Evolutionary conservation across 1,140 invertebrate genomes (phyloP), one percentile per base, ranked within the genome.

Genomic region (Zophobas atratus): DNA sequence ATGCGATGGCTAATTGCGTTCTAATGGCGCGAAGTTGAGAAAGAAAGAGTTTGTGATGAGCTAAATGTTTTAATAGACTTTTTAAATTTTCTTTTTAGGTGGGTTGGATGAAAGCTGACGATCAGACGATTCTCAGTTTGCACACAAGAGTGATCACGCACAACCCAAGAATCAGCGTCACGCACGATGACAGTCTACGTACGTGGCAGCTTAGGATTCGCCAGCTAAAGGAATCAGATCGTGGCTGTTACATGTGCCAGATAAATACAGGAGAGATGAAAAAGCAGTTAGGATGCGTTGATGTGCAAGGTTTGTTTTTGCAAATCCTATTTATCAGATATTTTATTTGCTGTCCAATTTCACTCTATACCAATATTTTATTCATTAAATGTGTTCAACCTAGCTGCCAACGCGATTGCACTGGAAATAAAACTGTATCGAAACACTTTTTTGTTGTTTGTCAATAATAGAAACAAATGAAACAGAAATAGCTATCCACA

Each of bases 241-340:
- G 91, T 39, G 94, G 93, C 2, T 95, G 93, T 84, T 96, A 96
- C 85, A 95, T 95, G 93, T 96, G 94, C 84, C 94, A 96, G 87
- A 93, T 97, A 79, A 97, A 97, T 86, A 96, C 96, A 2, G 93
- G 91, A 75, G 92, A 94, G 34, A 97, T 97, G 94, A 95, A 94
- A 86, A 96, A 94, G 82, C 93, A 94, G 85, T 88, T 95, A 49
- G 96, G 95, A 48, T 97, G 95, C 87, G 91, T 98, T 56, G 94
- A 97, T 86, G 95, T 98, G 32, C 91, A 95, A 85, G 94, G 95
- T 96, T 67, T 43, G 60, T 67, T 20, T 20, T 20, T 20, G 20
- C 20, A 20, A 20, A 20, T 20, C 20, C 20, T 20, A 20, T 20
- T 20, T 20, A 20, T 20, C 20, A 20, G 20, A 20, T 20, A 20